Evolutionary conservation across 2,113 vertebrate species (phyloP).

Genomic region (Chaetops frenatus): DNA sequence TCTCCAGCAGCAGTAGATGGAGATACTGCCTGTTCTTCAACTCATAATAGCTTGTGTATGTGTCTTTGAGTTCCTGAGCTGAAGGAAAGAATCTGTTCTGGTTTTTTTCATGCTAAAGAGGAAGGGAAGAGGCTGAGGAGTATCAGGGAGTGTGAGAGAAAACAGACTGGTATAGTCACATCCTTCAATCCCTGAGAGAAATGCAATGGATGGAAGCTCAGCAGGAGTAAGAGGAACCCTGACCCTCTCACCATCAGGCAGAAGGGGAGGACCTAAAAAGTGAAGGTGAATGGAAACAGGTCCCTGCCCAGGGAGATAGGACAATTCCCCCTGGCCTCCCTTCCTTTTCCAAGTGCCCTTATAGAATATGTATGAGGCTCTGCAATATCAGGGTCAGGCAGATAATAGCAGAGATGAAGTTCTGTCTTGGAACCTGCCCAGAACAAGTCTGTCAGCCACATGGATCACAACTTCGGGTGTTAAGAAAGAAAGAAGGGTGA

Average conservation of each 20-base stretch:
- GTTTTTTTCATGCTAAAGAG: neutral
- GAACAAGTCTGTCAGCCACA: neutral
- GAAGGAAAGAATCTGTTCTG: neutral
- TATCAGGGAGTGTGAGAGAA: neutral
- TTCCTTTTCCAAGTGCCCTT: neutral
- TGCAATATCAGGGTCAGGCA: neutral
- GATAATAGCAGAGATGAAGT: neutral
- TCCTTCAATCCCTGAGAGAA: neutral
- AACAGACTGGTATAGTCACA: neutral
- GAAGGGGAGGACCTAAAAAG: neutral
- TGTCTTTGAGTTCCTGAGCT: neutral
- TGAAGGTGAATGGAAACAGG: neutral
- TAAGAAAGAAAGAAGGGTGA: neutral
- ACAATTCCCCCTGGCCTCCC: fast-evolving
- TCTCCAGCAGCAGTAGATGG: neutral
- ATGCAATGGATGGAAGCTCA: neutral
- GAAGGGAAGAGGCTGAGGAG: neutral
- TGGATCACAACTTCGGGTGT: neutral
- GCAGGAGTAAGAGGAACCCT: neutral
- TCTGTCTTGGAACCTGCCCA: neutral
- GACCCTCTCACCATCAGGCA: neutral
- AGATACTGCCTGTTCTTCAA: neutral
- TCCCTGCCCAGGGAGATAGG: neutral
- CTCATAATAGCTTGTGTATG: fast-evolving
- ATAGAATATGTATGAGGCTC: neutral